Percentiles rank a stretch among this genome's conserved stretches.
Evolutionary conservation across 2,888 invertebrate species (phyloP).

Genomic region (Tanytarsus gracilentus): DNA sequence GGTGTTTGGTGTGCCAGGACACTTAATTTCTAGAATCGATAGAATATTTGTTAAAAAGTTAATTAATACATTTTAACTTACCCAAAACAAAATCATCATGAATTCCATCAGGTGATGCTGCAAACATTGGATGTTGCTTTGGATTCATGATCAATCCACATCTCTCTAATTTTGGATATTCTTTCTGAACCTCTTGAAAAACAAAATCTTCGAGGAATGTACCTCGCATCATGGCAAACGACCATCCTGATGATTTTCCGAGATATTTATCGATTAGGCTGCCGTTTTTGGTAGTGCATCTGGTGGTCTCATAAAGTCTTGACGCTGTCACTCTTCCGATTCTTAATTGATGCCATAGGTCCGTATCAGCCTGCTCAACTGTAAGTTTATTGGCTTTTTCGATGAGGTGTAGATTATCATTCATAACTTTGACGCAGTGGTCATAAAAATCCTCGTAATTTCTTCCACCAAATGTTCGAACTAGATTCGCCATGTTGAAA

Average conservation of each 20-base stretch:
- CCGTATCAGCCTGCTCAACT: slow-evolving; percentile 21
- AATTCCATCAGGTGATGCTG: slow-evolving; percentile 18
- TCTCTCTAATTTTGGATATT: slow-evolving; percentile 12
- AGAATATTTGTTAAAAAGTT: no score
- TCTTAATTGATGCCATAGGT: slow-evolving; percentile 19
- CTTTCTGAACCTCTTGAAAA: slow-evolving; percentile 14
- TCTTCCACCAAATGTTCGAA: slow-evolving; percentile 1
- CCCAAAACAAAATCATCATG: slow-evolving; percentile 14
- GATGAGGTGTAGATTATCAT: not conserved
- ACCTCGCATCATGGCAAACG: slow-evolving; percentile 22
- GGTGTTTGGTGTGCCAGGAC: slow-evolving; percentile 11
- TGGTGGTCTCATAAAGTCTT: slow-evolving; percentile 10
- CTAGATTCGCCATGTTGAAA: slow-evolving; percentile 3
- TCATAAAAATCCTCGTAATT: not conserved
- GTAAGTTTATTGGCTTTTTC: slow-evolving; percentile 10
- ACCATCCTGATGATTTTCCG: slow-evolving; percentile 15
- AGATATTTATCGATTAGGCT: slow-evolving; percentile 12
- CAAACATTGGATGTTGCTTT: slow-evolving; percentile 11
- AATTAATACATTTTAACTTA: no score
- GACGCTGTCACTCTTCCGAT: slow-evolving; percentile 19
- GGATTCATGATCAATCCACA: slow-evolving; percentile 11
- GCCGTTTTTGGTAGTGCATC: slow-evolving; percentile 2
- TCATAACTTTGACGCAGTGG: not conserved
- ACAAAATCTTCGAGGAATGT: slow-evolving; percentile 21
- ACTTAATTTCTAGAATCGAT: slow-evolving; percentile 25